Base-by-base conservation (phyloP, 2,888 invertebrate genomes). In the Lycophotia porphyrea region DNA sequence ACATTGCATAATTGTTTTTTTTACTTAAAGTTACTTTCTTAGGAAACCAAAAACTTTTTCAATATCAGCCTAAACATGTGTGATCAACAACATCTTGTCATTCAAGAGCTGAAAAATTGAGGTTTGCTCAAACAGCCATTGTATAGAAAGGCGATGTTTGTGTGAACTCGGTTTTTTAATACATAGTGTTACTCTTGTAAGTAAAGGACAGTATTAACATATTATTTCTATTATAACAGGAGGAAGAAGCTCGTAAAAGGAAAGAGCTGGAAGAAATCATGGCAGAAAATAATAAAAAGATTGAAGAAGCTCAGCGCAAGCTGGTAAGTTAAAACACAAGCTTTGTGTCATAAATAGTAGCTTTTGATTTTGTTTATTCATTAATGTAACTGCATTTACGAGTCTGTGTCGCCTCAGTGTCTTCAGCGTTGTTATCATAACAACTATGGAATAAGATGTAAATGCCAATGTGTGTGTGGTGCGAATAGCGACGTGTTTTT, bases 281-380 rank as follows among this genome's bases (percentile, higher is more conserved):
- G 97, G 99, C 99, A 91, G 99, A 99, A 97, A 99, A 99, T 97
- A 99, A 99, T 97, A 98, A 97, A 96, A 99, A 99, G 97, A 99
- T 99, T 88, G 99, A 99, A 96, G 99, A 99, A 95, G 99, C 99
- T 88, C 99, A 99, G 97, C 98, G 98, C 93, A 99, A 99, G 98
- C 97, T 99, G 98, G 99, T 99, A 94, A 97, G 97, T 96, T 49
- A 39, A 11, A 63, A n/a, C 8, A 68, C 31, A 58, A 49, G 49
- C 24, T 7, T 47, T 36, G 11, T 60, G 9, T 55, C 21, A 11
- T 42, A 69, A 31, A n/a, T n/a, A 34, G 9, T 34, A 24, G 5
- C 2, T 0, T 21, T 55, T 44, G 15, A 0, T 34, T 15, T 69
- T 3, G 15, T 42, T 42, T 4, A 49, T 27, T 42, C 15, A 9